phyloP scores from a whole-genome alignment of 2,113 vertebrate genomes.

The Saccopteryx leptura region DNA sequence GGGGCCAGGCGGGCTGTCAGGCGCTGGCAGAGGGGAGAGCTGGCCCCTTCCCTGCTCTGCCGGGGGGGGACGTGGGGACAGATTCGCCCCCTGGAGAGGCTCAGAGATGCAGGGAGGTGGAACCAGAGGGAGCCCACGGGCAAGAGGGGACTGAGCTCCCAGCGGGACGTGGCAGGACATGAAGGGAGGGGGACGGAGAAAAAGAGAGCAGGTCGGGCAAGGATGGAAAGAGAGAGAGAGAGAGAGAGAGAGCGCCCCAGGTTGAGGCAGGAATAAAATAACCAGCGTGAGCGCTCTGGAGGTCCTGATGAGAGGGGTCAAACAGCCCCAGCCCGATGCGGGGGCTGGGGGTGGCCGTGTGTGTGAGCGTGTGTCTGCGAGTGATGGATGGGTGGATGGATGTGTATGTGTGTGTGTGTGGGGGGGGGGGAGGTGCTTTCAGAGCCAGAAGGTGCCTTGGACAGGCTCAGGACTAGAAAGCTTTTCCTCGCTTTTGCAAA shows the following conservation, averaged over 20 bases:
- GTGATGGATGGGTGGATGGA: neutral
- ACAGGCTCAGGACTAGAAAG: neutral
- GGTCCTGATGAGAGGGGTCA: neutral
- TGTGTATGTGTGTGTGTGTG: neutral
- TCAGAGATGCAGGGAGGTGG: neutral
- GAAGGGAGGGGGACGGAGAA: too few species aligned
- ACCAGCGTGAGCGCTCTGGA: neutral
- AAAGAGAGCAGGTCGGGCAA: neutral
- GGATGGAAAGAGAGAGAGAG: neutral
- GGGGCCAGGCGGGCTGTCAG: neutral
- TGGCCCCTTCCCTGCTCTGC: too few species aligned
- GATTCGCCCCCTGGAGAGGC: neutral
- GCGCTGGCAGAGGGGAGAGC: neutral
- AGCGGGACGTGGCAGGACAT: too few species aligned
- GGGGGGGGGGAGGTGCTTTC: neutral
- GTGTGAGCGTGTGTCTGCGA: neutral
- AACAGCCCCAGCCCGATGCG: accelerated
- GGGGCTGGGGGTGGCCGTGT: neutral
- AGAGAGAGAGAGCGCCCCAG: neutral
- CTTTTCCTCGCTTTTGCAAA: neutral
- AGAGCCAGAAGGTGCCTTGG: too few species aligned
- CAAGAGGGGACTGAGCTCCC: too few species aligned
- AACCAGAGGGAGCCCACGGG: too few species aligned
- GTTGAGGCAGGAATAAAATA: neutral
- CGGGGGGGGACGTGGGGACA: neutral